Evolutionary conservation across 2,113 vertebrate species (phyloP).

Genomic region (Garra rufa): DNA sequence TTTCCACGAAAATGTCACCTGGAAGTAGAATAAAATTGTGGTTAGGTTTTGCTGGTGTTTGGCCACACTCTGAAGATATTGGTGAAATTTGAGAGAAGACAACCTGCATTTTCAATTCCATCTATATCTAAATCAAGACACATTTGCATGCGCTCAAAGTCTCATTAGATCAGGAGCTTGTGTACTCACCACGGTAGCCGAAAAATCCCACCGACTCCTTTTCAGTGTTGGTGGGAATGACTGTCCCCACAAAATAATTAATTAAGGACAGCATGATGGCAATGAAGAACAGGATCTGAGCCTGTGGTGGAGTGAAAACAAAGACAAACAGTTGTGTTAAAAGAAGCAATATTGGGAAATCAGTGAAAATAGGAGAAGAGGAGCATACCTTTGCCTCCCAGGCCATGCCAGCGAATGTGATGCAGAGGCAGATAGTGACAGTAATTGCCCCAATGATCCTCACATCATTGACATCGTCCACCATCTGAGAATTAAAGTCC

Average conservation of each 20-base stretch:
- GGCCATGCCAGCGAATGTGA: conserved; percentile 75
- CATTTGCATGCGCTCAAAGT: too few relatives aligned
- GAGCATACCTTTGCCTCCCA: conserved; percentile 75
- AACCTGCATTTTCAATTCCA: too few relatives aligned
- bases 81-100: neutral
- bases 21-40: neutral
- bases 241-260: conserved; percentile 75
- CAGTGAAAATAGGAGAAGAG: neutral
- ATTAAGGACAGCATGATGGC: conserved; percentile 74
- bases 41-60: neutral
- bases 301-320: conserved; percentile 56
- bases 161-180: neutral
- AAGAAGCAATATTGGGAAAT: neutral
- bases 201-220: conserved; percentile 74
- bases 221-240: conserved; percentile 64
- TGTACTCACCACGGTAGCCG: conserved; percentile 68
- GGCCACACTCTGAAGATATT: too few relatives aligned
- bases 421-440: conserved; percentile 66
- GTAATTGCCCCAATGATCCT: conserved; percentile 73
- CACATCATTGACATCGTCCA: conserved; percentile 67
- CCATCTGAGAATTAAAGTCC: conserved; percentile 68
- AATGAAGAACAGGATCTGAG: conserved; percentile 77
- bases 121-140: too few relatives aligned
- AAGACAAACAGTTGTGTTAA: neutral
- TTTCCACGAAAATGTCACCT: conserved; percentile 75